Base-by-base conservation (phyloP, 2,888 invertebrate species). In the Acanthopleura granulata region DNA sequence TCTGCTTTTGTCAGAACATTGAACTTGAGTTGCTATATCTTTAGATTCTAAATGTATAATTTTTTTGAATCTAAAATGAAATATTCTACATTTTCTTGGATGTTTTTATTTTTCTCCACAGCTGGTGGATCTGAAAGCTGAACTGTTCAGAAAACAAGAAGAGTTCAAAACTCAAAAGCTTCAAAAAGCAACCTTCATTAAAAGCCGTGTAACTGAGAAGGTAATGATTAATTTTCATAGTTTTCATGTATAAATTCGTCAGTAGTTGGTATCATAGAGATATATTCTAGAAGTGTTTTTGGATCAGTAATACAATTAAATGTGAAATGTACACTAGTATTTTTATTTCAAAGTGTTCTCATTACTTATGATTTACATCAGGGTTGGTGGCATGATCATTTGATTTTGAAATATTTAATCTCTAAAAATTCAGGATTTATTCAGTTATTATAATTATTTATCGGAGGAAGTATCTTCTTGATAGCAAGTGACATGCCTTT, bases 101-200 rank as follows among this genome's bases (percentile, higher is more conserved):
- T 30, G 18, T 72, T 57, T 11, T 72, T 9, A 29, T 14, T 49
- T 6, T 66, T 62, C 1, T 15, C 76, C 83, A 73, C 82, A 91
- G 88, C 79, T 92, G 76, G 85, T 92, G n/a, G 91, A 91, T 73
- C 81, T 98, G 77, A 97, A 97, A 91, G 97, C 97, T 0, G 97
- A 98, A 91, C 92, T 98, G 22, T 90, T 95, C 70, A 93, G 95
- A 79, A 97, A 97, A 90, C 95, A 96, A 91, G 94, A 95, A 84
- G 96, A 97, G 91, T 94, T 95, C 0, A 87, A 83, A 72, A 79
- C 79, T 61, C 83, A 85, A 75, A 87, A 87, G 77, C 78, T 83
- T 57, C 80, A 83, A 18, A 82, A 74, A 73, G 79, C 78, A 57
- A 77, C 79, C 27, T 83, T 76, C 78, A 78, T 85, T 14, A 86